phyloP scores from a whole-genome alignment of 2,797 vertebrate genomes.

The Mormyrus proboscirostris region DNA sequence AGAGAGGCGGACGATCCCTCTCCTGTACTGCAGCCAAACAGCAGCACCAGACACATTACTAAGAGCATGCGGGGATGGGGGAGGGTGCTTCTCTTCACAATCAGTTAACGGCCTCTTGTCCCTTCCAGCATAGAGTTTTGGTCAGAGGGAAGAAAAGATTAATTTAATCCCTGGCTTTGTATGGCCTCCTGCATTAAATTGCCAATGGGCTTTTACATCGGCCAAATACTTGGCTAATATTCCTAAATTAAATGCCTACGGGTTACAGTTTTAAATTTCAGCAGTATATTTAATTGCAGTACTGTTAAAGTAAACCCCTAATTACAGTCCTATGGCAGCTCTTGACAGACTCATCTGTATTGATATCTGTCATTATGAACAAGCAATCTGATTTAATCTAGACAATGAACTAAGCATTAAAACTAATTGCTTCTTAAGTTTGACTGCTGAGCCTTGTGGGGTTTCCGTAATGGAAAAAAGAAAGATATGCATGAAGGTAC shows the following conservation, averaged over 20 bases:
- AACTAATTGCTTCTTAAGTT: conserved; percentile 39
- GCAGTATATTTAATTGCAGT: conserved; percentile 42
- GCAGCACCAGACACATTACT: neutral
- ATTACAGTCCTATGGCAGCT: conserved; percentile 55
- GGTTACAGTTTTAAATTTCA: conserved; percentile 34
- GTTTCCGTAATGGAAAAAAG: conserved; percentile 13
- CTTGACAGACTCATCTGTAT: conserved; percentile 34
- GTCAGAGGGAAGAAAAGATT: conserved; percentile 38
- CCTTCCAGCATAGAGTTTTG: conserved; percentile 46
- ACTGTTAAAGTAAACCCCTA: conserved; percentile 69
- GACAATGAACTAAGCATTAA: neutral
- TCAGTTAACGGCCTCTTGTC: conserved; percentile 49
- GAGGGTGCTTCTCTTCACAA: neutral
- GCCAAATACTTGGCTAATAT: conserved; percentile 46
- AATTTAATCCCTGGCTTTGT: conserved; percentile 40
- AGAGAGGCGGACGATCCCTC: neutral
- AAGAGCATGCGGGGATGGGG: neutral
- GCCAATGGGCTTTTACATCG: conserved; percentile 44
- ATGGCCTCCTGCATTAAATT: conserved; percentile 43
- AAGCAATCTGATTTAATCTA: conserved; percentile 11
- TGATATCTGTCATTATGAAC: conserved; percentile 13
- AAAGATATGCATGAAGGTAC: neutral
- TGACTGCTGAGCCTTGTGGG: conserved; percentile 22
- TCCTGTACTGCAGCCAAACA: neutral
- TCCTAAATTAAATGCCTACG: conserved; percentile 34